Base-by-base conservation (phyloP, 2,888 invertebrate genomes). In the Cecidostiba fungosa region DNA sequence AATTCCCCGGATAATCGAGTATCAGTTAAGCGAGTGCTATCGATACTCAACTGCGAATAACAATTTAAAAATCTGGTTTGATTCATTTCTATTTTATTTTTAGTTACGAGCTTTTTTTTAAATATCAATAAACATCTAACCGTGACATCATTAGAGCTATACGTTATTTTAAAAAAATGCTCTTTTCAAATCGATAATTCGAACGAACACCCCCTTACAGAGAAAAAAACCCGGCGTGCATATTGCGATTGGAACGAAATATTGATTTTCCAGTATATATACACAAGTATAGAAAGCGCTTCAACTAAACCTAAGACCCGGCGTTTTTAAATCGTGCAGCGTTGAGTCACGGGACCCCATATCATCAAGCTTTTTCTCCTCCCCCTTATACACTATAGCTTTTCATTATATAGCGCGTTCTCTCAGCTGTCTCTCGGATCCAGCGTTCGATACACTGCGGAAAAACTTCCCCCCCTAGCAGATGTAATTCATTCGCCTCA, bases 401-500 rank as follows among this genome's bases (percentile, higher is more conserved):
- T 79, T 69, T 39, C 76, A 80, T 80, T 84, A 47, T 43, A 72
- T 84, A 8, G 23, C 23, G 8, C 54, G 19, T n/a, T 19, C n/a
- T 59, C 54, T 86, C 86, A 86, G 86, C 86, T 86, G 86, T 81
- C 80, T 81, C 80, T 54, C 77, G 86, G 86, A 86, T 86, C 84
- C 16, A 81, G 84, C 84, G 86, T 29, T 81, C 86, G 80, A 86
- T 86, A 83, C 39, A 23, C 43, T n/a, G 62, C 69, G 84, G 79
- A 74, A 79, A 79, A 84, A 23, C 54, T 43, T 23, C 23, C 72
- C 43, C 72, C 39, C 23, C 26, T 16, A 3, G 29, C 16, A 66
- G 12, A 26, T 12, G n/a, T 43, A 47, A 72, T 80, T 80, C 39
- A 70, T 54, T 23, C 47, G 69, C 5, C 32, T 16, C 69, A 14